Conservation (phyloP, 30 jellyfish, hydroid and myxozoan species). For the Hydra vulgaris region DNA sequence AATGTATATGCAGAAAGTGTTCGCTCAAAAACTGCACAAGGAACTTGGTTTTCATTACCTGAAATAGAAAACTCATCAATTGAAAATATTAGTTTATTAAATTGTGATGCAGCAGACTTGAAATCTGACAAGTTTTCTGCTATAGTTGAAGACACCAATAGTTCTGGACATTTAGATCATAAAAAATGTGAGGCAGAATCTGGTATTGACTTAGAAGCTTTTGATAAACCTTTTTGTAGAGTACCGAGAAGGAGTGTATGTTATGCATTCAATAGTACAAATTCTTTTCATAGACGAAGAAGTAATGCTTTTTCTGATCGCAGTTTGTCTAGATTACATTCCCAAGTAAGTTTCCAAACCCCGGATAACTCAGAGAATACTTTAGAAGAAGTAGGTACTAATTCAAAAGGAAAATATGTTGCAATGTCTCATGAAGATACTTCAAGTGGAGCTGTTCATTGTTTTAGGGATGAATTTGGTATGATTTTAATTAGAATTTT, state of each 20-base stretch:
- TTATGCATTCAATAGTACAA: too few species aligned
- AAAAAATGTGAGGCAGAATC: not conserved
- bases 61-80: conserved; percentile 53
- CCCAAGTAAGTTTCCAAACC: conserved; percentile 39
- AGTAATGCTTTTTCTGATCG: too few species aligned
- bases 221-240: not conserved
- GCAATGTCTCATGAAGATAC: conserved; percentile 92
- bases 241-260: too few species aligned
- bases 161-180: not conserved
- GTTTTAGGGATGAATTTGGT: conserved; percentile 90
- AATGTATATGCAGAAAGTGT: not conserved
- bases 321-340: not conserved
- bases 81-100: not conserved
- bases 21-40: conserved; percentile 53
- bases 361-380: conserved; percentile 56
- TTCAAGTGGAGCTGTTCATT: conserved; percentile 90
- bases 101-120: not conserved
- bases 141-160: not conserved
- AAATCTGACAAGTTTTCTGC: not conserved
- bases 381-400: conserved; percentile 34
- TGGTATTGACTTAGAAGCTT: not conserved
- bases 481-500: not conserved
- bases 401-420: conserved; percentile 36
- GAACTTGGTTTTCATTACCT: conserved; percentile 84
- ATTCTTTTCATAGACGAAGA: too few species aligned